Evolutionary conservation across 2,888 invertebrate genomes (phyloP).

Genomic region (Drosophila subsilvestris): DNA sequence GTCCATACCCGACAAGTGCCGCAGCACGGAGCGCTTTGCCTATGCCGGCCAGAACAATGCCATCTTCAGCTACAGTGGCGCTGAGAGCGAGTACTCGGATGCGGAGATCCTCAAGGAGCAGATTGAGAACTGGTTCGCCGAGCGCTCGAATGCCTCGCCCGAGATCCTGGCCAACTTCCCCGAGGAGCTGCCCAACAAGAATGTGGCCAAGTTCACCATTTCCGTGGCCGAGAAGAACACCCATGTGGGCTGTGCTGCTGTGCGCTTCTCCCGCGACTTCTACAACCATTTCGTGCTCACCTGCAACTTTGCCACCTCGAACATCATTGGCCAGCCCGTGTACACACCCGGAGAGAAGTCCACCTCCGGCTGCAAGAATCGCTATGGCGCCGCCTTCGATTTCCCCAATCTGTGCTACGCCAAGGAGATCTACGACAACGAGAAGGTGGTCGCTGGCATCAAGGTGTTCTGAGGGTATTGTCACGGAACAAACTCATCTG

Average conservation of each 20-base stretch:
- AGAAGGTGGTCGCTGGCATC: background rate
- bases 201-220: conserved; percentile 57
- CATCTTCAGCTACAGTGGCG: conserved; percentile 65
- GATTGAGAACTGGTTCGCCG: conserved; percentile 64
- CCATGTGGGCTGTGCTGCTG: conserved; percentile 57
- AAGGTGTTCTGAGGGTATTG: background rate
- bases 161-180: conserved; percentile 59
- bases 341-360: conserved; percentile 61
- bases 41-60: conserved; percentile 68
- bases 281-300: conserved; percentile 62
- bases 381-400: conserved; percentile 62
- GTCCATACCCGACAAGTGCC: conserved; percentile 61
- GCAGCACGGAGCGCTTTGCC: conserved; percentile 63
- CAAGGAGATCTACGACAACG: conserved; percentile 18
- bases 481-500: no score
- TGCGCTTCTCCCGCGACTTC: conserved; percentile 48
- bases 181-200: conserved; percentile 51
- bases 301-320: conserved; percentile 64
- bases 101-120: conserved; percentile 68
- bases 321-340: conserved; percentile 56
- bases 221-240: conserved; percentile 62
- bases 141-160: conserved; percentile 45
- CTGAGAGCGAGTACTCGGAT: conserved; percentile 61
- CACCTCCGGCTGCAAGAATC: conserved; percentile 54
- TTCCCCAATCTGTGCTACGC: conserved; percentile 43